Conservation (phyloP, 2,888 invertebrate genomes). For the Dasypolia templi region DNA sequence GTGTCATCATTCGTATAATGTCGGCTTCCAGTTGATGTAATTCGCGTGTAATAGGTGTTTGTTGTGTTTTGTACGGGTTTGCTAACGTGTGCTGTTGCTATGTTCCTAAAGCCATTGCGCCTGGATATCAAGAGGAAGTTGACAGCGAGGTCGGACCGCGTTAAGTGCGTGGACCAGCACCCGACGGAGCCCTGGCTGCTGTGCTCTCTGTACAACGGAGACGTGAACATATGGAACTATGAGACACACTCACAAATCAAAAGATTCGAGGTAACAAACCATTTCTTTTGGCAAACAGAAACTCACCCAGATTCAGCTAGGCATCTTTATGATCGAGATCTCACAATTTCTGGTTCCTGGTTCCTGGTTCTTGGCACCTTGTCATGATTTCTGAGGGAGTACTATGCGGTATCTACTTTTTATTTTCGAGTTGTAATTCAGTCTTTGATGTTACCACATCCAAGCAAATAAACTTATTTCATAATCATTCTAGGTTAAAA, state of each 20-base stretch:
- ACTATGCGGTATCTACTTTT: neutral
- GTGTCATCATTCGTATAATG: conserved; percentile 80
- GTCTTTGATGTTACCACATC: neutral
- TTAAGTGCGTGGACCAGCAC: conserved; percentile 99
- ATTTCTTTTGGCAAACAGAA: conserved; percentile 1
- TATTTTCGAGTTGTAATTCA: neutral
- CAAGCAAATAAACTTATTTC: neutral
- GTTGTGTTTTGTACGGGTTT: conserved; percentile 57
- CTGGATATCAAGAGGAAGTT: conserved; percentile 99
- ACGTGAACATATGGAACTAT: conserved; percentile 99
- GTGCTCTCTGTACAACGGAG: conserved; percentile 99
- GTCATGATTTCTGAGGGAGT: neutral
- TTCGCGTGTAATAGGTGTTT: conserved; percentile 68
- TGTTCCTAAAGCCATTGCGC: conserved; percentile 95
- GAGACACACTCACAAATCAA: conserved; percentile 97
- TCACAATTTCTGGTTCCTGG: neutral
- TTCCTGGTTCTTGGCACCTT: neutral
- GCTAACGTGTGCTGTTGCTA: conserved; percentile 68
- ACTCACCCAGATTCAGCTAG: neutral
- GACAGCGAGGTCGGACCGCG: conserved; percentile 99
- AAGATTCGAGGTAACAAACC: conserved; percentile 94
- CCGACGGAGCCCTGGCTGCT: conserved; percentile 99
- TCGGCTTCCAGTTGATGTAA: conserved; percentile 78
- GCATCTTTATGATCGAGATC: neutral
- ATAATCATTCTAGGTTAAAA: neutral